These are phyloP conservation scores for Gouania willdenowi DNA, from an alignment of 2,797 vertebrate genomes.

Conservation along the genomic window DNA sequence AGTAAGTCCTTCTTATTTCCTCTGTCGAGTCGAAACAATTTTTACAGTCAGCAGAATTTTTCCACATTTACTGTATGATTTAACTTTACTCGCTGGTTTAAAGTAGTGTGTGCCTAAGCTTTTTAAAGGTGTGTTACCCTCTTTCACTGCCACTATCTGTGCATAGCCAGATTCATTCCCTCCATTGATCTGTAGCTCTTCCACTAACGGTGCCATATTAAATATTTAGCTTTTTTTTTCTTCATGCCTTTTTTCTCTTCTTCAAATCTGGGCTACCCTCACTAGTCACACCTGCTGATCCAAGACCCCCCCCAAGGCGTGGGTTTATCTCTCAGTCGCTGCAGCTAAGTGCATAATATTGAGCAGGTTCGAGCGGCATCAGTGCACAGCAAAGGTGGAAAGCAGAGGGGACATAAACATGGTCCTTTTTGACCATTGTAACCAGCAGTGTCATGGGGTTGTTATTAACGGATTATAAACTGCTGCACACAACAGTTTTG, in stretches of 20 bases:
- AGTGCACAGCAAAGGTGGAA: conserved; percentile 46
- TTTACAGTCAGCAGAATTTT: too few relatives aligned
- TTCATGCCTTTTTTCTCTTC: conserved; percentile 18
- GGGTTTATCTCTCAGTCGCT: conserved; percentile 30
- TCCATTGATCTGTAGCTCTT: conserved; percentile 44
- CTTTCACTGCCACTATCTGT: conserved; percentile 17
- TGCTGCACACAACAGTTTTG: background rate
- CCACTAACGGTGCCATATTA: conserved; percentile 36
- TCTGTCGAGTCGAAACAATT: too few relatives aligned
- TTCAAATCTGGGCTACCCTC: too few relatives aligned
- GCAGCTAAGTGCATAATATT: conserved; percentile 33
- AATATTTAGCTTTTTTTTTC: conserved; percentile 59
- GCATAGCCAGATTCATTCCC: conserved; percentile 28
- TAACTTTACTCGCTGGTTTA: too few relatives aligned
- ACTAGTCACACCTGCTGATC: conserved; percentile 55
- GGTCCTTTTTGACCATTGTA: conserved; percentile 8
- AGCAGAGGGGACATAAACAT: conserved; percentile 30
- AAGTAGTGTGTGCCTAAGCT: too few relatives aligned
- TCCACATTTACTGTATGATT: too few relatives aligned
- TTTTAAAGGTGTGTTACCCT: conserved; percentile 9
- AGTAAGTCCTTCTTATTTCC: too few relatives aligned
- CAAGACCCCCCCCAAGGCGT: conserved; percentile 26
- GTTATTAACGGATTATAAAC: conserved; percentile 30
- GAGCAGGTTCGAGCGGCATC: conserved; percentile 27
- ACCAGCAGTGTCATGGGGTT: conserved; percentile 6